Conservation (phyloP, 1,140 invertebrate genomes). For the Cotesia typhae region DNA sequence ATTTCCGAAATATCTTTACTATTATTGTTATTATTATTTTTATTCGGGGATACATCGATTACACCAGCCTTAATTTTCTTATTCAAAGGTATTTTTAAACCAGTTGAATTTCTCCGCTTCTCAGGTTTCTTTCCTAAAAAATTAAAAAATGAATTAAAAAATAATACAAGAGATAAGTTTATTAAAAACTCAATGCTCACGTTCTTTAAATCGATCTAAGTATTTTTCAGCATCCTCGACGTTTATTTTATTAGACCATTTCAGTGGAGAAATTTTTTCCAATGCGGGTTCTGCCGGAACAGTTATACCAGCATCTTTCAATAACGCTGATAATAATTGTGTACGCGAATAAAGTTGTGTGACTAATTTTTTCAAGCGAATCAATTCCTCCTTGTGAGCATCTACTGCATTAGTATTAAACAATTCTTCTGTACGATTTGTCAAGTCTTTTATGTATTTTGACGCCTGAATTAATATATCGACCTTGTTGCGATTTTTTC, state of each 20-base stretch:
- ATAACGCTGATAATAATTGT: slow-evolving; percentile 57
- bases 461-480: slow-evolving; percentile 64
- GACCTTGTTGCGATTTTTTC: slow-evolving; percentile 64
- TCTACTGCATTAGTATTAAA: slow-evolving; percentile 57
- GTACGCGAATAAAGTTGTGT: slow-evolving; percentile 58
- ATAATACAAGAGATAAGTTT: background rate
- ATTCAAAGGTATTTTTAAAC: slow-evolving; percentile 53
- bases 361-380: slow-evolving; percentile 59
- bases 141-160: background rate
- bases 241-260: slow-evolving; percentile 65
- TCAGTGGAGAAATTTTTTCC: slow-evolving; percentile 63
- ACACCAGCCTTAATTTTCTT: slow-evolving; percentile 41
- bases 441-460: slow-evolving; percentile 65
- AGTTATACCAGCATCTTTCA: slow-evolving; percentile 62
- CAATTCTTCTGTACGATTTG: slow-evolving; percentile 60
- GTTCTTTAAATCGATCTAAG: slow-evolving; percentile 49
- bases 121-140: slow-evolving; percentile 47
- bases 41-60: slow-evolving; percentile 44
- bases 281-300: slow-evolving; percentile 62
- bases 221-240: slow-evolving; percentile 56
- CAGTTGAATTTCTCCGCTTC: slow-evolving; percentile 47
- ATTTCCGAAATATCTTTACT: slow-evolving; percentile 41
- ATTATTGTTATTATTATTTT: slow-evolving; percentile 41
- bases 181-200: slow-evolving; percentile 37
- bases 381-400: slow-evolving; percentile 62